Base-by-base conservation (phyloP, 1,140 invertebrate species). In the Mactra quadrangularis region DNA sequence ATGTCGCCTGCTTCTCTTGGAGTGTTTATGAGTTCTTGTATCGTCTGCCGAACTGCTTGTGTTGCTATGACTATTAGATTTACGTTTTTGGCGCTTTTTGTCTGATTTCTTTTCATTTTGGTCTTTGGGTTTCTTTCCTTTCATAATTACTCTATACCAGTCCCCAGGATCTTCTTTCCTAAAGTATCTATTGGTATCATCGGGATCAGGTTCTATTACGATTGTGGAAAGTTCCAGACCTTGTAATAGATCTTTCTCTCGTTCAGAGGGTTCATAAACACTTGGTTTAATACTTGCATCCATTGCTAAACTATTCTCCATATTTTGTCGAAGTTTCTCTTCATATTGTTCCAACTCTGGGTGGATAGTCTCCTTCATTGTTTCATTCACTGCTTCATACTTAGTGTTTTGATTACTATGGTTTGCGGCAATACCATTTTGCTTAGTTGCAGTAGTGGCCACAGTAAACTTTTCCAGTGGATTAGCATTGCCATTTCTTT, bases 161-260 rank as follows among this genome's bases (percentile, higher is more conserved):
- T 81, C 77, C 0, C 31, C 77, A 3, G 77, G 77, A 31, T 81
- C 77, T 11, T 19, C 19, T 60, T 71, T 81, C 52, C 35, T 71
- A 38, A 81, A 81, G 35, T 81, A 81, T 41, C 76, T 55, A 31
- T 81, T 81, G 15, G 77, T 29, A 71, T 81, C 77, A 45, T 59
- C 13, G 0, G 66, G 64, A 38, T 71, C 77, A 17, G 19, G 68
- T 71, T 79, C 76, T 38, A 79, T 38, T 6, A 60, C 53, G 41
- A 81, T 81, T 27, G 66, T 35, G 9, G 64, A 70, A n/a, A 81
- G 77, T 35, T 81, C 77, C n/a, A 81, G 41, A 29, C 52, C 53
- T 3, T 55, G 31, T 22, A 81, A 13, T 0, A 81, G 29, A 60
- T 60, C 62, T 38, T 47, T 81, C 57, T 81, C 76, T 25, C 66